Evolutionary conservation across 2,888 invertebrate species (phyloP), one percentile per base, ranked within the genome.

Genomic region (Mantis religiosa): DNA sequence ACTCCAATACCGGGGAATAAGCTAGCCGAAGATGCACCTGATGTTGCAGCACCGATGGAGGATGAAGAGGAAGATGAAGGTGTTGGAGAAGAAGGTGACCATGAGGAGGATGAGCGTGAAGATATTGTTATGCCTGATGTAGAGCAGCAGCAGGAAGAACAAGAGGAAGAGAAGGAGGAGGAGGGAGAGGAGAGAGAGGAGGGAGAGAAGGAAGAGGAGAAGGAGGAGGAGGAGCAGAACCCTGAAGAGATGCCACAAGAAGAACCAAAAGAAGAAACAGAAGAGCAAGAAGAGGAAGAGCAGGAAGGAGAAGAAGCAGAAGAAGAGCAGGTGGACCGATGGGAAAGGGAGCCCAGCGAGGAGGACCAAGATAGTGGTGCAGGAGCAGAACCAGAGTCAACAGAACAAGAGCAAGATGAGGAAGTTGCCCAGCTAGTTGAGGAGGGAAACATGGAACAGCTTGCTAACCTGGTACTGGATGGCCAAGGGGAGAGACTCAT

Each of bases 401-500:
- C 25, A 71, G 83, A 89, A 34, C 71, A 9, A 90, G 91, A 71
- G 91, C 91, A n/a, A 93, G 96, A 96, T 91, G 94, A 94, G 27
- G 96, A 96, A 92, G 94, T 97, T 83, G 94, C 95, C 89, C 94
- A 95, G 91, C 94, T 97, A 91, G 95, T 97, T 88, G 95, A 95
- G 91, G 94, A 94, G 90, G 96, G 97, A 14, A 98, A 98, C 92
- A 96, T 98, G 96, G 98, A 98, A 92, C 97, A 97, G 94, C 94
- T 99, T 92, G 98, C 98, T 41, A 95, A 97, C 88, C 94, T 98
- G 91, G 98, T 99, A 25, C 94, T 99, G 30, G 97, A 97, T 91
- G 98, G 98, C 6, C 97, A 98, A 92, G 98, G 98, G 0, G 94
- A 96, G 90, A 95, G 96, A 93, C 94, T 98, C 91, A 93, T 97